Conservation (phyloP, 2,797 vertebrate genomes). For the Sebastes cheni region DNA sequence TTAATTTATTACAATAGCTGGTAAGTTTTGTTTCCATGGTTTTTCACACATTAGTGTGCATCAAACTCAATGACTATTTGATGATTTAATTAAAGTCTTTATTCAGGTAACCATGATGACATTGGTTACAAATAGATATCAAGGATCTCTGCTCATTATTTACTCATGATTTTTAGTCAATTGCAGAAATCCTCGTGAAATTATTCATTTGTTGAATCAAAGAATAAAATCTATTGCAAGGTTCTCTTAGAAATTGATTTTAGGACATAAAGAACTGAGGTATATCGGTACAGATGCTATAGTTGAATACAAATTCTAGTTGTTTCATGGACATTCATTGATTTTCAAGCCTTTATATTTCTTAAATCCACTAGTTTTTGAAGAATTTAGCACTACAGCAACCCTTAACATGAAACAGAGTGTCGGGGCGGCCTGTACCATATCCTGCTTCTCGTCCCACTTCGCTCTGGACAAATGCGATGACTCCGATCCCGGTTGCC, state of each 20-base stretch:
- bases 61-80: constrained; percentile 7
- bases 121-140: background rate
- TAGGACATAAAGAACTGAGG: background rate
- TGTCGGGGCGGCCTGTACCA: constrained; percentile 69
- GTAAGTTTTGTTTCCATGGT: background rate
- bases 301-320: background rate
- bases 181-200: constrained; percentile 38
- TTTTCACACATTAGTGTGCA: background rate
- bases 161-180: constrained; percentile 10
- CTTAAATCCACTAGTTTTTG: background rate
- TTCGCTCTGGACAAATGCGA: constrained; percentile 90
- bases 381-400: background rate
- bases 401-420: background rate
- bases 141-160: background rate
- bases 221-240: constrained; percentile 9
- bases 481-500: constrained; percentile 89
- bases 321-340: background rate
- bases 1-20: background rate
- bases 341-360: constrained; percentile 10
- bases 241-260: constrained; percentile 18
- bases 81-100: constrained; percentile 9
- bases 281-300: background rate
- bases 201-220: constrained; percentile 24
- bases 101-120: background rate
- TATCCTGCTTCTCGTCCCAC: constrained; percentile 89